Conservation (phyloP, 2,888 invertebrate genomes). For the Oscheius sp. region DNA sequence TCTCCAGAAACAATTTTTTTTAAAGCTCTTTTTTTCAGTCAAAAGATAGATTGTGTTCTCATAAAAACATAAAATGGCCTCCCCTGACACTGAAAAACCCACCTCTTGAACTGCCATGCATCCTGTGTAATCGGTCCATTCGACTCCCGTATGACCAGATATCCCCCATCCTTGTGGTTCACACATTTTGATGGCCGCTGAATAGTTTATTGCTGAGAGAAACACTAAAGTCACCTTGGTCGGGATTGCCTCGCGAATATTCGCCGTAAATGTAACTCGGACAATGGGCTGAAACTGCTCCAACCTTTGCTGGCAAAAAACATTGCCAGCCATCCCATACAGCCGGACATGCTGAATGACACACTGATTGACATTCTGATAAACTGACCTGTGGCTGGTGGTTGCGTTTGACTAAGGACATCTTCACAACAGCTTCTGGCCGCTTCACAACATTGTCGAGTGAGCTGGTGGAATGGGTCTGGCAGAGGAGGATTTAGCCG, state of each 20-base stretch:
- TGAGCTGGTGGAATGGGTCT: conserved; percentile 51
- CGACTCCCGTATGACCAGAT: conserved; percentile 26
- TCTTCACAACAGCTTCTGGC: conserved; percentile 63
- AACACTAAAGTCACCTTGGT: conserved; percentile 2
- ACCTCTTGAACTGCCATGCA: conserved; percentile 39
- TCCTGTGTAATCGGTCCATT: conserved; percentile 40
- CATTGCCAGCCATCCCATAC: conserved; percentile 73
- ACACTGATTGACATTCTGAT: not conserved
- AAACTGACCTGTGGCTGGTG: not conserved
- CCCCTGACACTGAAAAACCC: conserved; percentile 9
- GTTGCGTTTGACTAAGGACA: conserved; percentile 39
- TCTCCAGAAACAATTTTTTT: not conserved
- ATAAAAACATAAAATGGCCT: not conserved
- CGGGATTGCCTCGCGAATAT: conserved; percentile 36
- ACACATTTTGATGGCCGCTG: conserved; percentile 35
- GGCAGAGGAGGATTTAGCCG: conserved; percentile 57
- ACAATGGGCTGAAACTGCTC: conserved; percentile 48
- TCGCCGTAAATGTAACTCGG: conserved; percentile 66
- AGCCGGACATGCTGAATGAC: conserved; percentile 58
- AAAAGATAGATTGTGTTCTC: not conserved
- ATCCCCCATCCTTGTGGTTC: conserved; percentile 32
- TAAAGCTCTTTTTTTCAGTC: not conserved
- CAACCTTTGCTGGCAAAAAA: conserved; percentile 48
- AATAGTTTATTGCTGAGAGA: not conserved
- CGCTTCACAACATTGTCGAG: conserved; percentile 65